Evolutionary conservation across 1,140 invertebrate species (phyloP).

Genomic region (Rhynchophorus ferrugineus): DNA sequence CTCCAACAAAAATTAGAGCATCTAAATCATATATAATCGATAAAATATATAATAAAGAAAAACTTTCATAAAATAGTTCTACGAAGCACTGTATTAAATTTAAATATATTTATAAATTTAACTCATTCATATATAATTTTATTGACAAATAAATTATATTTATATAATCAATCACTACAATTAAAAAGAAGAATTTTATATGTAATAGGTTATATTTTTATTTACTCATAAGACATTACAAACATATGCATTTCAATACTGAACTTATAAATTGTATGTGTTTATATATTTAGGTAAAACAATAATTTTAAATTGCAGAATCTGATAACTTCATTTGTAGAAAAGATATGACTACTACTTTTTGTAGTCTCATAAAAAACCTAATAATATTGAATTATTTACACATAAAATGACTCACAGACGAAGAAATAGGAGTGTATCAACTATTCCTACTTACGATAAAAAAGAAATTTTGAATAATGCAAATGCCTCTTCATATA

Average conservation of each 20-base stretch:
- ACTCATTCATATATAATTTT: not conserved
- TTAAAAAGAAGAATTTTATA: not conserved
- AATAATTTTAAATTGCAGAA: too few relatives aligned
- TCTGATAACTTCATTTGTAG: too few relatives aligned
- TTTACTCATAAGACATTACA: not conserved
- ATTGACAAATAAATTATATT: not conserved
- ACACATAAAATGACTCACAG: not conserved
- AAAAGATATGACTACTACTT: too few relatives aligned
- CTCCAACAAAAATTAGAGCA: not conserved
- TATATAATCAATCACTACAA: conserved; percentile 4
- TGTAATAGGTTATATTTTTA: not conserved
- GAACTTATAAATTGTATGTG: conserved; percentile 1
- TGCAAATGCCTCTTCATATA: not conserved
- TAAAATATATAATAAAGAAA: not conserved
- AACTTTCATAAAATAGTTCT: not conserved
- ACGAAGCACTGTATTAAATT: not conserved
- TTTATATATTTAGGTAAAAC: too few relatives aligned
- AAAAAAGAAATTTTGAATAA: not conserved
- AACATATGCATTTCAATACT: not conserved
- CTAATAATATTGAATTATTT: too few relatives aligned
- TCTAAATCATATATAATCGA: not conserved
- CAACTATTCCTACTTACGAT: not conserved
- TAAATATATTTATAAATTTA: not conserved
- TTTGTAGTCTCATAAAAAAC: too few relatives aligned
- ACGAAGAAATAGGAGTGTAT: not conserved